Percentiles rank a stretch among this genome's conserved stretches.
Conservation (phyloP, 2,113 vertebrate genomes). For the Sciurus niger region DNA sequence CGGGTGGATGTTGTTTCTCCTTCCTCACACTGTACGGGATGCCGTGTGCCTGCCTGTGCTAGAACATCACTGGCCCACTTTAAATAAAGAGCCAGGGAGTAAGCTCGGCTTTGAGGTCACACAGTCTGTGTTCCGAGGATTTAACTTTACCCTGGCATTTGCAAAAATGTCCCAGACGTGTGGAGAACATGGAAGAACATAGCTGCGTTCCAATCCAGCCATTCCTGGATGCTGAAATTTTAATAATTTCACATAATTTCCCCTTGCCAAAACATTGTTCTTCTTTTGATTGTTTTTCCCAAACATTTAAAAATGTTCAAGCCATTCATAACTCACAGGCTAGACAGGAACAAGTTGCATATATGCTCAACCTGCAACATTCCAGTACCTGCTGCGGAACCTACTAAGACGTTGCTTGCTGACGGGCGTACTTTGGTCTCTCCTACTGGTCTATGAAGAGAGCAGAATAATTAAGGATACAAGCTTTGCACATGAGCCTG, state of each 20-base stretch:
- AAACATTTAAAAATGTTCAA: neutral
- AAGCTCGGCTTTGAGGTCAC: neutral
- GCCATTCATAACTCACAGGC: neutral
- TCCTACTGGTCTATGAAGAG: neutral
- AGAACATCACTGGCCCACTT: neutral
- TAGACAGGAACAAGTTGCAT: neutral
- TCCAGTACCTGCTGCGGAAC: neutral
- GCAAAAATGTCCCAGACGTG: accelerated
- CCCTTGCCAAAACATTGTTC: neutral
- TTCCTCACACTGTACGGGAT: neutral
- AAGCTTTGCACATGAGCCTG: neutral
- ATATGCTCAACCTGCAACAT: neutral
- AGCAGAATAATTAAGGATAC: neutral
- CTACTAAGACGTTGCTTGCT: neutral
- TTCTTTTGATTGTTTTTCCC: neutral
- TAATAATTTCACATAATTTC: neutral
- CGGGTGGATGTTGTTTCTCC: neutral
- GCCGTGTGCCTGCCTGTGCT: neutral
- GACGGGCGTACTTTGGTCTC: neutral
- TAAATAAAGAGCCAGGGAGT: neutral
- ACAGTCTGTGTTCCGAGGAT: neutral
- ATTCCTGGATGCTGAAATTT: neutral
- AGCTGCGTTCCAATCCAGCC: neutral
- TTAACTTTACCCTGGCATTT: accelerated
- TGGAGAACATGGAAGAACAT: accelerated